These are phyloP conservation scores for Galendromus occidentalis DNA, from an alignment of 1,140 invertebrate species.

Conservation along the genomic window DNA sequence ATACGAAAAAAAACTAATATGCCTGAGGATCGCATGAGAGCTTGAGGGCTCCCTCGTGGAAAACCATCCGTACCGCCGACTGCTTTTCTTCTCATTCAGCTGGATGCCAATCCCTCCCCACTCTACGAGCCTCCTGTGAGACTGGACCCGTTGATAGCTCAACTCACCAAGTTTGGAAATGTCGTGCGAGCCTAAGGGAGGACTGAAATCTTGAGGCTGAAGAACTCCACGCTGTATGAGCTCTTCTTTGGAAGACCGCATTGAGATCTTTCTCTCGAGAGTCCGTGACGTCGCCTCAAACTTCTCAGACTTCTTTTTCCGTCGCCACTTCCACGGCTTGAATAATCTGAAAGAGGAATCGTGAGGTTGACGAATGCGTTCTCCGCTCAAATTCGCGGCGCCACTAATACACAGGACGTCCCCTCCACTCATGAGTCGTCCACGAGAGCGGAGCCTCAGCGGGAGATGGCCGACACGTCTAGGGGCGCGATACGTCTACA, in stretches of 20 bases:
- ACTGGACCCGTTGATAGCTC: no score
- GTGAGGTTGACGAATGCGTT: neutral
- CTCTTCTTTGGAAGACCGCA: slow-evolving; percentile 85
- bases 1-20: no score
- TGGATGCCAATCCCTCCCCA: no score
- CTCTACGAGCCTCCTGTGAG: no score
- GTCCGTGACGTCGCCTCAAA: slow-evolving; percentile 85
- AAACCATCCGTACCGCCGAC: neutral
- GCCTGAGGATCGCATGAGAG: no score
- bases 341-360: slow-evolving; percentile 49
- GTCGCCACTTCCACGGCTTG: slow-evolving; percentile 96
- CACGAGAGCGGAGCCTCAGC: no score
- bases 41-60: neutral
- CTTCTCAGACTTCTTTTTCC: slow-evolving; percentile 95
- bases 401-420: no score
- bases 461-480: no score
- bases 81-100: neutral
- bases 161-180: neutral
- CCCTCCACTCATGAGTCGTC: no score
- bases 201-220: slow-evolving; percentile 46
- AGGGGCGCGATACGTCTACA: no score
- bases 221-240: slow-evolving; percentile 89
- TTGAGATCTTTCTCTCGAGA: slow-evolving; percentile 90
- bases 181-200: slow-evolving; percentile 2
- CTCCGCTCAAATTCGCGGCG: no score